Conservation (phyloP, 1,140 invertebrate genomes). For the Lepidurus arcticus region DNA sequence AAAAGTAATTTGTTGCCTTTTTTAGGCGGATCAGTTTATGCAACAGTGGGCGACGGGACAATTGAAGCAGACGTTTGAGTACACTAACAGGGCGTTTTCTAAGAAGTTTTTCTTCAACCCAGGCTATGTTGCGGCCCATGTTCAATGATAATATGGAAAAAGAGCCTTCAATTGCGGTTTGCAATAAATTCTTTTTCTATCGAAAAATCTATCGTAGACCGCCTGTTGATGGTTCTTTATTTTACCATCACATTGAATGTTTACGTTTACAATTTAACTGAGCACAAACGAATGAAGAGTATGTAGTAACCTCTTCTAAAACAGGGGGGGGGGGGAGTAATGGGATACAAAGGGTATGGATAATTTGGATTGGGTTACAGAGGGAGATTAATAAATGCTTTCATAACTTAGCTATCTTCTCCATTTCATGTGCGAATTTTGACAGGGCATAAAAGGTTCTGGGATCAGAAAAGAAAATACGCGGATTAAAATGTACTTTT, state of each 20-base stretch:
- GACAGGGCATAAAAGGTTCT: too few relatives aligned
- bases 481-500: too few relatives aligned
- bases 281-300: background rate
- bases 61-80: constrained; percentile 29
- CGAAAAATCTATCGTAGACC: too few relatives aligned
- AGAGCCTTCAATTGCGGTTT: too few relatives aligned
- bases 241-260: too few relatives aligned
- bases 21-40: constrained; percentile 26
- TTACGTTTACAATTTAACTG: too few relatives aligned
- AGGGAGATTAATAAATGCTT: background rate
- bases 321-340: background rate
- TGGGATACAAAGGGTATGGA: background rate
- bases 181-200: background rate
- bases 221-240: too few relatives aligned
- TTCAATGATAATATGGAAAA: too few relatives aligned
- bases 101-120: constrained; percentile 31
- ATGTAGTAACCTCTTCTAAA: background rate
- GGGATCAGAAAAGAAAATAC: too few relatives aligned
- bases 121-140: too few relatives aligned
- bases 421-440: too few relatives aligned
- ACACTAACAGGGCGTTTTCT: background rate
- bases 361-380: background rate
- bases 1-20: background rate
- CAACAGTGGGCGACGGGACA: background rate
- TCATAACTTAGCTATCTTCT: background rate